These are phyloP conservation scores for Petromus typicus DNA, from an alignment of 2,113 vertebrate genomes.

Conservation along the genomic window DNA sequence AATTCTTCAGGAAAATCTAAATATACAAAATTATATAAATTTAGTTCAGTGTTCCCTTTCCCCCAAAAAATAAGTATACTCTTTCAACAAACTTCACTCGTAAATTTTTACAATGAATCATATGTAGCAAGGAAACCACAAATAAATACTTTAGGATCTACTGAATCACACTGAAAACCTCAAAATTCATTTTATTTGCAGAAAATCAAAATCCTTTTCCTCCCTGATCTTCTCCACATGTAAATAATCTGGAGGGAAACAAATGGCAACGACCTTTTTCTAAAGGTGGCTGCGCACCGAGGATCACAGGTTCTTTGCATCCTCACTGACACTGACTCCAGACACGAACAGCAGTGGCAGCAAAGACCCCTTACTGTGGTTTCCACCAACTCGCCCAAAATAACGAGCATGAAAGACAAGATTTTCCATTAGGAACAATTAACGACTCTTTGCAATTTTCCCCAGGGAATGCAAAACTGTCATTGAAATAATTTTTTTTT, in stretches of 20 bases:
- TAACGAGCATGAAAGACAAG: constrained; percentile 37
- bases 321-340: constrained; percentile 57
- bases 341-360: constrained; percentile 65
- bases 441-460: constrained; percentile 56
- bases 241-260: neutral
- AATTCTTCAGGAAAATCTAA: constrained; percentile 79
- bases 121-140: constrained; percentile 59
- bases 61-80: constrained; percentile 55
- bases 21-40: constrained; percentile 71
- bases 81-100: constrained; percentile 64
- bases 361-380: constrained; percentile 57
- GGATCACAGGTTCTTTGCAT: neutral
- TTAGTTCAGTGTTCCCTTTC: constrained; percentile 37
- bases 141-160: constrained; percentile 66
- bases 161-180: constrained; percentile 55
- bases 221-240: constrained; percentile 37
- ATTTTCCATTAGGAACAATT: constrained; percentile 74
- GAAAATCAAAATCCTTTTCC: constrained; percentile 58
- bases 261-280: neutral
- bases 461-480: constrained; percentile 53
- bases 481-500: constrained; percentile 64
- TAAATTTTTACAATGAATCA: constrained; percentile 60
- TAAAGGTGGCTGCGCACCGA: constrained; percentile 54
- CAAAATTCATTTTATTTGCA: constrained; percentile 61
- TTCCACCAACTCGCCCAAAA: constrained; percentile 54